Conservation (phyloP, 2,797 vertebrate genomes). For the Alauda arvensis region DNA sequence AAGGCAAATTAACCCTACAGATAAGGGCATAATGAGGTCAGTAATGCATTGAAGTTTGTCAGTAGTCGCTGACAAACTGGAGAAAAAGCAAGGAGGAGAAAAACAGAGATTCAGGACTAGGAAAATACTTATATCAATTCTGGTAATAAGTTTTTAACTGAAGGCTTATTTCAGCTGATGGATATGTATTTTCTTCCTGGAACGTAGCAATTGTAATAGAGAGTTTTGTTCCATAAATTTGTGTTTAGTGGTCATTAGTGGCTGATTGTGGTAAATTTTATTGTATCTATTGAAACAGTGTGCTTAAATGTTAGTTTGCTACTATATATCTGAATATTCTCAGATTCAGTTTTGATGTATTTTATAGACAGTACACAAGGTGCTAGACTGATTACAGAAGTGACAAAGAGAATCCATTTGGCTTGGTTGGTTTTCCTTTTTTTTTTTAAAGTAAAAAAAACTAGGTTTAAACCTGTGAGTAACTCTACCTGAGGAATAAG, state of each 20-base stretch:
- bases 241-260: background rate
- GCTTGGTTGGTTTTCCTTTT: background rate
- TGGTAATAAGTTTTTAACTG: background rate
- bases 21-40: background rate
- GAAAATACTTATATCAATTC: background rate
- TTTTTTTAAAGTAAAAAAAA: background rate
- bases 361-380: background rate
- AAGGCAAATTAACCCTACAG: background rate
- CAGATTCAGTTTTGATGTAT: background rate
- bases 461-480: background rate
- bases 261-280: background rate
- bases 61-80: background rate
- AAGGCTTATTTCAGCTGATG: background rate
- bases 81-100: background rate
- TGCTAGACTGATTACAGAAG: background rate
- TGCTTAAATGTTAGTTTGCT: background rate
- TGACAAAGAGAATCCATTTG: background rate
- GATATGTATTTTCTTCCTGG: fast-evolving
- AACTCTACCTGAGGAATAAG: background rate
- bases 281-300: background rate
- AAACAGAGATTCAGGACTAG: background rate
- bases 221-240: background rate
- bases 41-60: background rate
- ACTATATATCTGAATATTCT: background rate
- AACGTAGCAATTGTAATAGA: background rate